These are phyloP conservation scores for Cladorhizidae sp. DNA, from an alignment of 37 sponge, comb jelly and placozoan genomes.

Conservation along the genomic window DNA sequence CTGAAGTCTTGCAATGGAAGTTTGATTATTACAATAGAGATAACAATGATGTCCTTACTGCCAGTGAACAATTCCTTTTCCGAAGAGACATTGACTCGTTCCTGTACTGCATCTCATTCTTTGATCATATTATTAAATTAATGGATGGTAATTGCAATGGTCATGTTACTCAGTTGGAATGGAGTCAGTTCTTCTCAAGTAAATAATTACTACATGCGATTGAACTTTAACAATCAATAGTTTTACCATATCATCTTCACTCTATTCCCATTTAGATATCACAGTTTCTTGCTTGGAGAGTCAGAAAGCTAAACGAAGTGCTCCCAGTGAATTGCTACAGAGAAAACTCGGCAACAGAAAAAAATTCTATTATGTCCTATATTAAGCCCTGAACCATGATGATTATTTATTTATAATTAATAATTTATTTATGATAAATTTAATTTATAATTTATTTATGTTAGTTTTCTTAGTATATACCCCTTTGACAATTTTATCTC, in stretches of 20 bases:
- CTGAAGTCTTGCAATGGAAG: conserved; percentile 6
- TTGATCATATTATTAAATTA: conserved; percentile 21
- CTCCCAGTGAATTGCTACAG: background rate
- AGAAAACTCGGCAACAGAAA: background rate
- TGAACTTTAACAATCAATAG: background rate
- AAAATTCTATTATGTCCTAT: background rate
- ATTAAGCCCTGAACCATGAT: no score
- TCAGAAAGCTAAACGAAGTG: no score
- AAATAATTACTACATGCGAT: background rate
- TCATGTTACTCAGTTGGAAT: conserved; percentile 8
- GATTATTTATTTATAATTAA: no score
- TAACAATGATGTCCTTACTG: conserved; percentile 2
- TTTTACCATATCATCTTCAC: no score
- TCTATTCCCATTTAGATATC: no score
- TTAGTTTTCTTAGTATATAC: no score
- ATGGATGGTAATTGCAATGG: conserved; percentile 5
- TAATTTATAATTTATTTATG: no score
- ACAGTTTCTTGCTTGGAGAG: no score
- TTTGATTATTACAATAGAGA: conserved; percentile 26
- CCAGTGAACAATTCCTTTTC: background rate
- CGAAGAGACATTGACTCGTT: conserved; percentile 11
- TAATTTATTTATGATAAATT: no score
- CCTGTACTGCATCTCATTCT: conserved; percentile 9
- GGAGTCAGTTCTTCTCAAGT: conserved; percentile 19
- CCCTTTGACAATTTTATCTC: no score